Evolutionary conservation across 2,888 invertebrate species (phyloP).

Genomic region (Muscina levida): DNA sequence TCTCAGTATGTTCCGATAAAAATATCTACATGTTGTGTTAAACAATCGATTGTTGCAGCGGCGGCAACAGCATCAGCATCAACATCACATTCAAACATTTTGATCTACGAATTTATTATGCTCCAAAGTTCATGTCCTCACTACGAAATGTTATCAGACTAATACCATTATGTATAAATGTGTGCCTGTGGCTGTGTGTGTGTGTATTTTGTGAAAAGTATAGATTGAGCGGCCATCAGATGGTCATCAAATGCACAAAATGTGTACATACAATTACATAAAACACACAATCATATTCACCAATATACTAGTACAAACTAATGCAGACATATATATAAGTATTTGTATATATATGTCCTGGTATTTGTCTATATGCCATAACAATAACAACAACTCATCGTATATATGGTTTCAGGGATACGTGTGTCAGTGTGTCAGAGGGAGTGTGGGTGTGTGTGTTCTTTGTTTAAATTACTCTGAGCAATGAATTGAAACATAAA

Average conservation of each 20-base stretch:
- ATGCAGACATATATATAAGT: background rate
- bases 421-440: background rate
- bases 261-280: constrained; percentile 16
- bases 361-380: no score
- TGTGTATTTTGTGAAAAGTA: constrained; percentile 22
- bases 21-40: constrained; percentile 29
- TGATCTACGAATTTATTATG: constrained; percentile 54
- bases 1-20: constrained; percentile 13
- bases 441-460: background rate
- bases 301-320: background rate
- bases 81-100: constrained; percentile 47
- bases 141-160: constrained; percentile 20
- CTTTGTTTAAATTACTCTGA: no score
- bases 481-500: no score
- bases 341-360: background rate
- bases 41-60: constrained; percentile 53
- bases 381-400: no score
- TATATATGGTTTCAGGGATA: background rate
- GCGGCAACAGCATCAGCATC: no score
- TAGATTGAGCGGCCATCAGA: constrained; percentile 46
- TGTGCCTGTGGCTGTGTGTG: constrained; percentile 12
- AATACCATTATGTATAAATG: constrained; percentile 25
- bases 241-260: constrained; percentile 41
- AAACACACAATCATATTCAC: background rate
- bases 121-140: constrained; percentile 26